Evolutionary conservation across 1,140 invertebrate genomes (phyloP).

Genomic region (Popillia japonica): DNA sequence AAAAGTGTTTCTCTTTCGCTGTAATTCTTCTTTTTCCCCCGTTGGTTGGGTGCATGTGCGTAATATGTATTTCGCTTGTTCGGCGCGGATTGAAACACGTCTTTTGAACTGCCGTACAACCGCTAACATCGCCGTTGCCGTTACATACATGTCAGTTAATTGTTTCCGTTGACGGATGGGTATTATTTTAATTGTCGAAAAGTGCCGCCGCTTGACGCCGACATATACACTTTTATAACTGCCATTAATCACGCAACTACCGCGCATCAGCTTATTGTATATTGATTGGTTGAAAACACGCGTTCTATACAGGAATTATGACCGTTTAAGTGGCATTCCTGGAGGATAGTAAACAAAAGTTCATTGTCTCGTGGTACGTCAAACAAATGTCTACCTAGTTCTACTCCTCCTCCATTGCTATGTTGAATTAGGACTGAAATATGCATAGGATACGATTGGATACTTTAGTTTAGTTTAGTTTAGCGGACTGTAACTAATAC

Average conservation of each 20-base stretch:
- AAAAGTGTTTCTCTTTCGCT: background rate
- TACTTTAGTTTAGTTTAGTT: too few relatives aligned
- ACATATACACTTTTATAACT: slow-evolving; percentile 9
- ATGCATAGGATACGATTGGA: too few relatives aligned
- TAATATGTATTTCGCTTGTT: background rate
- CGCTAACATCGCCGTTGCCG: slow-evolving; percentile 2
- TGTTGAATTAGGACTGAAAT: too few relatives aligned
- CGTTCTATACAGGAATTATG: background rate
- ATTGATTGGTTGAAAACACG: slow-evolving; percentile 13
- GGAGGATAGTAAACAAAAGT: background rate
- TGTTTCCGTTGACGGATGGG: slow-evolving; percentile 21
- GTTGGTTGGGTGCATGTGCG: background rate
- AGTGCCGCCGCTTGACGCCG: slow-evolving; percentile 9
- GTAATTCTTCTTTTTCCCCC: background rate
- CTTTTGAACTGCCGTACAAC: background rate
- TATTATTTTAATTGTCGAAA: slow-evolving; percentile 35
- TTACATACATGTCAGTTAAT: slow-evolving; percentile 22
- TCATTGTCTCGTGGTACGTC: too few relatives aligned
- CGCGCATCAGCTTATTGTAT: slow-evolving; percentile 6
- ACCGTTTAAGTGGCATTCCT: background rate
- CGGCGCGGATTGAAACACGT: background rate
- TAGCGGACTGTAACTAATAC: too few relatives aligned
- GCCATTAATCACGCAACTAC: slow-evolving; percentile 19
- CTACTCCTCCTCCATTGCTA: too few relatives aligned
- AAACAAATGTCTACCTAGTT: too few relatives aligned